Base-by-base conservation (phyloP, 2,797 vertebrate genomes). In the Danionella dracula region DNA sequence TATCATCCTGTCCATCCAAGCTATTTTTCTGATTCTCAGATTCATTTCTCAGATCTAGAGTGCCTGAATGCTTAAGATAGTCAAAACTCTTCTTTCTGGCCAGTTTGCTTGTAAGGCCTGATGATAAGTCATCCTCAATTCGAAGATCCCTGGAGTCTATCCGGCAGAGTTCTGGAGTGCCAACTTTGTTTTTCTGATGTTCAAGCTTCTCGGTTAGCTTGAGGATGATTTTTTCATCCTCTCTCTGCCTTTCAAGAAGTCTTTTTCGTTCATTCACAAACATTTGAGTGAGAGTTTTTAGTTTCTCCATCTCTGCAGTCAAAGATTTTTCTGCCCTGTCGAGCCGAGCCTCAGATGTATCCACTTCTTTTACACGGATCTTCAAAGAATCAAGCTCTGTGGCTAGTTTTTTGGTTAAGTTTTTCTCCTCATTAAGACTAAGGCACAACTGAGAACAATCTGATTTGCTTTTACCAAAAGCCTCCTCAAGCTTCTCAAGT, bases 401-500 rank as follows among this genome's bases (percentile, higher is more conserved):
- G 0, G 93, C 94, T 64, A 99, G 93, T 79, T 99, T 99, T 88
- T 93, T 95, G 12, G 94, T 97, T 81, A 98, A 82, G 79, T 99
- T 99, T 76, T 96, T 93, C 80, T 99, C 97, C 77, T 99, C 97
- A 1, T 99, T 99, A 58, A 99, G 91, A 76, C 93, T 95, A 17
- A 98, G 81, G 76, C 94, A 94, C 51, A 99, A 91, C 73, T 99
- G 97, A 6, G 93, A 93, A 56, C 96, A 98, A 75, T 99, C 96
- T 0, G 94, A 98, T 82, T 99, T 99, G 76, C 95, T 96, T 82
- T 92, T 93, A 72, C 91, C 86, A 13, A 99, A 97, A 37, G 95
- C 94, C 67, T 98, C 97, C 77, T 99, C 97, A 50, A 99, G 86
- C 82, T 96, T 98, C 76, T 99, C 97, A 70, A 99, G 82, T 59